A percentile compares a stretch with the other conserved stretches of the same genome.
Evolutionary conservation across 2,797 vertebrate species (phyloP).

Genomic region (Channa striata): DNA sequence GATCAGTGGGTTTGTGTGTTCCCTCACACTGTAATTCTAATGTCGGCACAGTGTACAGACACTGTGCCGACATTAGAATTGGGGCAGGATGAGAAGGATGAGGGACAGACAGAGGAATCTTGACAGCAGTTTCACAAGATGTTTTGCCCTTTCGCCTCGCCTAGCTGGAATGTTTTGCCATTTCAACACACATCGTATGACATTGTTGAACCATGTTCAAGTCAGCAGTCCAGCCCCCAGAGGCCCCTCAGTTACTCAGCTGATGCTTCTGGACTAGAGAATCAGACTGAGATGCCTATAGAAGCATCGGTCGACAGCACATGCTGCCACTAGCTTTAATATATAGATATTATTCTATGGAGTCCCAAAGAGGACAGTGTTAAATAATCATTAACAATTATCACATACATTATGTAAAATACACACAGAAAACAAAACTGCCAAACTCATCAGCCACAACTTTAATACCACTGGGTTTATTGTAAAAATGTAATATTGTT

Average conservation of each 20-base stretch:
- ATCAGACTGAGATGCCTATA: no score
- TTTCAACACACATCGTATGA: background rate
- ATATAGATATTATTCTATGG: background rate
- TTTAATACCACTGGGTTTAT: no score
- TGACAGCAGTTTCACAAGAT: background rate
- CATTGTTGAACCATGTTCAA: background rate
- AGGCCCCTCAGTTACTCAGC: background rate
- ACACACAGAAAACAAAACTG: no score
- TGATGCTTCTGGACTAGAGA: background rate
- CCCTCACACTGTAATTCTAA: background rate
- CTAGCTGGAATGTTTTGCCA: background rate
- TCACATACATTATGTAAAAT: no score
- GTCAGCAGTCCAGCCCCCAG: background rate
- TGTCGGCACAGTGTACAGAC: no score
- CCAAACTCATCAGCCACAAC: no score
- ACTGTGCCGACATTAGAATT: background rate
- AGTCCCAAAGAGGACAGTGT: no score
- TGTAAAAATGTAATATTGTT: no score
- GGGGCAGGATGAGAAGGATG: background rate
- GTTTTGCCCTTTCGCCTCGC: background rate
- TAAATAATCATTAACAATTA: no score
- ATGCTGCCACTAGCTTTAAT: background rate
- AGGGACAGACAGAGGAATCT: background rate
- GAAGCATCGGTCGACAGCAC: no score
- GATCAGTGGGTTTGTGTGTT: background rate